Evolutionary conservation across 2,888 invertebrate species (phyloP).

Genomic region (Exephanes ischioxanthus): DNA sequence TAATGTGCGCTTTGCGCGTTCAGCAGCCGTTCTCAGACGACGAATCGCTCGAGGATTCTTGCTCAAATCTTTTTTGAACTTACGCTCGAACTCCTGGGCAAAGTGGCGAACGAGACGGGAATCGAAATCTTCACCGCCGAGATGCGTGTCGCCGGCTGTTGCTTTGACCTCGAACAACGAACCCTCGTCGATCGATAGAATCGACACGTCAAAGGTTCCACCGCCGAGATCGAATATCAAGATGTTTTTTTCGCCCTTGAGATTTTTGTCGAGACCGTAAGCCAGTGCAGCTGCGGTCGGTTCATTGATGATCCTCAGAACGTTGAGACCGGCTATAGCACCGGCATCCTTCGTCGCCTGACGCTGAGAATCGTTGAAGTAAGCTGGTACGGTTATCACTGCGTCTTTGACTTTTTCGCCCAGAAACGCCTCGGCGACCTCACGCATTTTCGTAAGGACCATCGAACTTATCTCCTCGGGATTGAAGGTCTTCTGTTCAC

Average conservation of each 20-base stretch:
- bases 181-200: constrained; percentile 93
- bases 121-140: constrained; percentile 95
- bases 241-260: constrained; percentile 92
- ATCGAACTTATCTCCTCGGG: constrained; percentile 97
- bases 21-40: constrained; percentile 96
- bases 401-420: constrained; percentile 94
- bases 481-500: constrained; percentile 94
- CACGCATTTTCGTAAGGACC: constrained; percentile 97
- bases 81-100: constrained; percentile 95
- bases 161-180: constrained; percentile 92
- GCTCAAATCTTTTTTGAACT: constrained; percentile 95
- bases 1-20: constrained; percentile 94
- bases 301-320: constrained; percentile 96
- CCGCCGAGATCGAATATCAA: constrained; percentile 96
- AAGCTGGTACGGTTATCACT: constrained; percentile 96
- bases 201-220: too few relatives aligned
- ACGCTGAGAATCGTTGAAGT: constrained; percentile 96
- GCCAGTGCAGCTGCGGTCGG: constrained; percentile 96
- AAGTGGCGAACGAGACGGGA: constrained; percentile 96
- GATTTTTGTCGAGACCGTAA: constrained; percentile 94
- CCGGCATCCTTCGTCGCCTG: constrained; percentile 98
- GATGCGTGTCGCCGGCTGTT: constrained; percentile 94
- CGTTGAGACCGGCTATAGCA: constrained; percentile 94
- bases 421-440: constrained; percentile 94
- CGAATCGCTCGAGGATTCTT: constrained; percentile 96